phyloP scores from a whole-genome alignment of 1,140 invertebrate species.

The Luehdorfia chinensis region DNA sequence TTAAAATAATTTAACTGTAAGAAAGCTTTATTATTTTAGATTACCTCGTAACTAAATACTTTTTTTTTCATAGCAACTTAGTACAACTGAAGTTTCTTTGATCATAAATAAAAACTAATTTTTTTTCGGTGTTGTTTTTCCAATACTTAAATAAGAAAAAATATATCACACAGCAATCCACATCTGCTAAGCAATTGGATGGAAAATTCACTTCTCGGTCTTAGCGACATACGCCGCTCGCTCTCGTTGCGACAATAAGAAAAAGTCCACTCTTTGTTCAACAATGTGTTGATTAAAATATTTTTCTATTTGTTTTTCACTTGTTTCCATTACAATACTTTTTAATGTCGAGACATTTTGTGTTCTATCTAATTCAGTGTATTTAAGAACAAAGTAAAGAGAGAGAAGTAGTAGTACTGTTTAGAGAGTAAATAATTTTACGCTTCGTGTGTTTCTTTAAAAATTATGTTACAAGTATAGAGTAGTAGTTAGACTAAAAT shows the following conservation, averaged over 20 bases:
- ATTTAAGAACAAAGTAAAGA: constrained; percentile 9
- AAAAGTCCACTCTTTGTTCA: constrained; percentile 14
- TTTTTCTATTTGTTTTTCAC: constrained; percentile 14
- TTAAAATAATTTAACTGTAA: too few species aligned
- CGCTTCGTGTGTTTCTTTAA: constrained; percentile 7
- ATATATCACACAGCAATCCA: too few species aligned
- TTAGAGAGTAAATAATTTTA: constrained; percentile 11
- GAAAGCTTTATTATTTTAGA: too few species aligned
- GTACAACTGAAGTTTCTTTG: too few species aligned
- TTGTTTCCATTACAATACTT: constrained; percentile 14
- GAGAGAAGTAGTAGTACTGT: too few species aligned
- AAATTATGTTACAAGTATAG: neutral
- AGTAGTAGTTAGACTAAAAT: neutral
- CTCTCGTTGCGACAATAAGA: neutral
- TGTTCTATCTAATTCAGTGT: constrained; percentile 12
- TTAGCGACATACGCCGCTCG: neutral
- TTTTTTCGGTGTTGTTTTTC: too few species aligned
- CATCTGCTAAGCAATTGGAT: constrained; percentile 19
- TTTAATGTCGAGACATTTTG: constrained; percentile 14
- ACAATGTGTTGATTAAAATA: constrained; percentile 18
- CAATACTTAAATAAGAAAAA: too few species aligned
- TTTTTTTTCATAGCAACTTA: too few species aligned
- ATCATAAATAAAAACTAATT: too few species aligned
- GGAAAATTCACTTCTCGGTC: constrained; percentile 12
- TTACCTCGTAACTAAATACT: too few species aligned